Conservation (phyloP, 2,888 invertebrate genomes). For the Elmis aenea region DNA sequence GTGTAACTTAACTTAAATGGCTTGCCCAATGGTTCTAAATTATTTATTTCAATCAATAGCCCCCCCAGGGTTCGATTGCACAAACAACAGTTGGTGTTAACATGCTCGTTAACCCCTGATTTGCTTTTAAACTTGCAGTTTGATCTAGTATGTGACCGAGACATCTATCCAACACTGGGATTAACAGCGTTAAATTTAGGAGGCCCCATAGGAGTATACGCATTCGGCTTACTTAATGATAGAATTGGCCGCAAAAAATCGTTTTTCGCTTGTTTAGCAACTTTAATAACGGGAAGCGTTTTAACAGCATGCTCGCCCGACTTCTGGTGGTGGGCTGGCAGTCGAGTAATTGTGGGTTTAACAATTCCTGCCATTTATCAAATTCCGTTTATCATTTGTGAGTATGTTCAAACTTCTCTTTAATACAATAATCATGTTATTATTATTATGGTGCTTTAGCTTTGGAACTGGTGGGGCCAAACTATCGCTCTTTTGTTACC, state of each 20-base stretch:
- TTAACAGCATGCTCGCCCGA: slow-evolving; percentile 72
- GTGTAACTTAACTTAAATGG: too few relatives aligned
- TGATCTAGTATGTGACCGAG: slow-evolving; percentile 80
- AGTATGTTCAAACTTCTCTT: slow-evolving; percentile 41
- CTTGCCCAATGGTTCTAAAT: too few relatives aligned
- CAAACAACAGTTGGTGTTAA: too few relatives aligned
- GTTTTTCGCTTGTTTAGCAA: slow-evolving; percentile 79
- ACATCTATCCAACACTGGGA: slow-evolving; percentile 83
- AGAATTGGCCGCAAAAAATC: slow-evolving; percentile 80
- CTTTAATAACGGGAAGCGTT: slow-evolving; percentile 74
- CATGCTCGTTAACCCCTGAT: too few relatives aligned
- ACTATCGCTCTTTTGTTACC: slow-evolving; percentile 86
- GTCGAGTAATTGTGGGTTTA: slow-evolving; percentile 78
- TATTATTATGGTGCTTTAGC: slow-evolving; percentile 55
- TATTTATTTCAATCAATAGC: too few relatives aligned
- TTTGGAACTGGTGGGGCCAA: slow-evolving; percentile 85
- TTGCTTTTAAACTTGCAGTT: slow-evolving; percentile 69
- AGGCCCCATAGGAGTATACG: slow-evolving; percentile 84
- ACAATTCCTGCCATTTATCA: slow-evolving; percentile 91
- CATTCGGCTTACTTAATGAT: slow-evolving; percentile 83
- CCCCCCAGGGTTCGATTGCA: too few relatives aligned
- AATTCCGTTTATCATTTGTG: slow-evolving; percentile 92
- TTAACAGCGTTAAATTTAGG: slow-evolving; percentile 82
- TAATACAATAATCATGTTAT: slow-evolving; percentile 1
- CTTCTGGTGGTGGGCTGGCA: slow-evolving; percentile 80